Evolutionary conservation across 1,140 invertebrate genomes (phyloP), one percentile per base, ranked within the genome.

Genomic region (Papilio aristodemus): DNA sequence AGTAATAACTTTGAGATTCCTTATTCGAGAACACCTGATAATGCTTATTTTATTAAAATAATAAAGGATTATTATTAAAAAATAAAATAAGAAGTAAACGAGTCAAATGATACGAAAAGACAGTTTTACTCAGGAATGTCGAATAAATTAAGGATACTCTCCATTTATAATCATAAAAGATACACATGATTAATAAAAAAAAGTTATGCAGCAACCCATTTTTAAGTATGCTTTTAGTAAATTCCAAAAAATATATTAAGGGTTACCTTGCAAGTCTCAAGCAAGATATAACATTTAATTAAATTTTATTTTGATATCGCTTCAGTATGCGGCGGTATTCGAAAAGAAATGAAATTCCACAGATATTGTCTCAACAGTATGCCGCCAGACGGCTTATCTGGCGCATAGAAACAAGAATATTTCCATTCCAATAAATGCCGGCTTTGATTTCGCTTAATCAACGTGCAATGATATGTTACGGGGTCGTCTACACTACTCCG

Each of bases 361-460:
- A 54, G 11, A 54, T 54, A 54, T 54, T 25, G 46, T 54, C 7
- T 54, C 46, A 54, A 50, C 43, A 22, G 19, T 60, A 37, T 60
- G 59, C 13, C 36, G 59, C 1, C 59, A 37, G n/a, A 38, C 19
- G 32, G 59, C 10, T 60, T 37, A 60, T 38, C 59, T 60, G 32
- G n/a, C 59, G 59, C 17, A 60, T 36, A 36, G 13, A 37, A 60
- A 60, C 59, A 60, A 60, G 37, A 60, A 60, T 60, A 60, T 60
- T 60, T 60, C 59, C 59, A 60, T 60, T 60, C 17, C 59, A 60
- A 60, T 60, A 60, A 60, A 60, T 60, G 59, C 36, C 17, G 59
- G 59, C 32, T 60, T 37, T 60, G 46, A 54, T 54, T 54, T 54
- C 19, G 59, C 59, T 60, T 60, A 60, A 60, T 38, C 59, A 60